These are phyloP conservation scores for Carlito syrichta DNA, from an alignment of 2,113 vertebrate species.

Conservation along the genomic window DNA sequence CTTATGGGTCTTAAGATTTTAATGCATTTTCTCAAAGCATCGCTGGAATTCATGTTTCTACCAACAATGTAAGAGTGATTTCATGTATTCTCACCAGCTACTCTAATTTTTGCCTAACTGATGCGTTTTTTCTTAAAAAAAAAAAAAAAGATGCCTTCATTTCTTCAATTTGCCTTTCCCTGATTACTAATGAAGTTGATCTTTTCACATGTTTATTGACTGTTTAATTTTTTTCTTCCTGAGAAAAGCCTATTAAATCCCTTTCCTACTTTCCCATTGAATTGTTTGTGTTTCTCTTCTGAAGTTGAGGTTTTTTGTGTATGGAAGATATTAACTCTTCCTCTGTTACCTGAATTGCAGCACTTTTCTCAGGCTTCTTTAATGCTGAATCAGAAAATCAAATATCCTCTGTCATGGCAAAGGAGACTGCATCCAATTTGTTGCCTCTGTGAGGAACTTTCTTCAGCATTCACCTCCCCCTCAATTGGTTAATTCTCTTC, in stretches of 20 bases:
- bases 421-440: neutral
- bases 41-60: neutral
- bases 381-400: neutral
- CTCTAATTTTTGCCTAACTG: neutral
- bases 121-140: neutral
- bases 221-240: neutral
- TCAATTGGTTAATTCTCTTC: neutral
- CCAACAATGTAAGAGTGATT: neutral
- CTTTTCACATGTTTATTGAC: neutral
- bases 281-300: neutral
- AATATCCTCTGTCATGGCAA: neutral
- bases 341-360: neutral
- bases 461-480: neutral
- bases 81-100: neutral
- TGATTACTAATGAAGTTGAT: neutral
- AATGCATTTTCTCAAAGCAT: neutral
- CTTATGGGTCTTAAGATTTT: no score
- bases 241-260: neutral
- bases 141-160: neutral
- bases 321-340: neutral
- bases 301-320: neutral
- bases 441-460: neutral
- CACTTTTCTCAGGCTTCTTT: neutral
- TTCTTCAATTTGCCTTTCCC: neutral
- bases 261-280: neutral